Conservation (phyloP, 2,888 invertebrate species). For the Lamellibrachia columna region DNA sequence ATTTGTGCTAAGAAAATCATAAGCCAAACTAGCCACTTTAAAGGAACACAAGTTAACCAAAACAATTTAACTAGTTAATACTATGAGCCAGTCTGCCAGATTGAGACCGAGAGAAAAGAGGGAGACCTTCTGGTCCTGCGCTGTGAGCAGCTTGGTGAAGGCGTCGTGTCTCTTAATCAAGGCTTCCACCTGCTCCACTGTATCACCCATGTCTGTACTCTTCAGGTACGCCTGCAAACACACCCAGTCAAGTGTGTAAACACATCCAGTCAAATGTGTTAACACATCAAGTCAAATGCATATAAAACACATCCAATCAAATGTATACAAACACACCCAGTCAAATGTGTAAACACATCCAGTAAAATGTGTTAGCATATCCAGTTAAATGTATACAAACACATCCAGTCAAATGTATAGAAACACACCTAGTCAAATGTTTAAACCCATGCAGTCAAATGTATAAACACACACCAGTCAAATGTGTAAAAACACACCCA, state of each 20-base stretch:
- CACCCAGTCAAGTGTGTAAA: not conserved
- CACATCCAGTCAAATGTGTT: conserved; percentile 48
- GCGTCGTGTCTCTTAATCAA: conserved; percentile 99
- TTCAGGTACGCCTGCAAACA: conserved; percentile 54
- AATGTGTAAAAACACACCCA: too few relatives aligned
- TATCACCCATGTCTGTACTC: conserved; percentile 88
- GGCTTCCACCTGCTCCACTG: conserved; percentile 97
- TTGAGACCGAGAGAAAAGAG: not conserved
- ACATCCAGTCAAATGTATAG: too few relatives aligned
- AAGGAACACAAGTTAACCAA: not conserved
- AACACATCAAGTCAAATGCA: conserved; percentile 49
- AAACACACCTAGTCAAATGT: too few relatives aligned
- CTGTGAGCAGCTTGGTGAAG: conserved; percentile 97
- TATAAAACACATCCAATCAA: conserved; percentile 69
- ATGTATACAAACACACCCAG: too few relatives aligned
- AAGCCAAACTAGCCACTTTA: not conserved
- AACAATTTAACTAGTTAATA: not conserved
- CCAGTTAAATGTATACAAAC: too few relatives aligned
- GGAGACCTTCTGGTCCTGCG: conserved; percentile 85
- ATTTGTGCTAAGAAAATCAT: too few relatives aligned
- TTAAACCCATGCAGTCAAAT: too few relatives aligned
- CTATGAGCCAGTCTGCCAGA: not conserved
- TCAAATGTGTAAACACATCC: too few relatives aligned
- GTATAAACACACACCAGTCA: too few relatives aligned
- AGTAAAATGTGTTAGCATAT: too few relatives aligned